phyloP scores from a whole-genome alignment of 2,888 invertebrate species.

The Stenichneumon culpator region DNA sequence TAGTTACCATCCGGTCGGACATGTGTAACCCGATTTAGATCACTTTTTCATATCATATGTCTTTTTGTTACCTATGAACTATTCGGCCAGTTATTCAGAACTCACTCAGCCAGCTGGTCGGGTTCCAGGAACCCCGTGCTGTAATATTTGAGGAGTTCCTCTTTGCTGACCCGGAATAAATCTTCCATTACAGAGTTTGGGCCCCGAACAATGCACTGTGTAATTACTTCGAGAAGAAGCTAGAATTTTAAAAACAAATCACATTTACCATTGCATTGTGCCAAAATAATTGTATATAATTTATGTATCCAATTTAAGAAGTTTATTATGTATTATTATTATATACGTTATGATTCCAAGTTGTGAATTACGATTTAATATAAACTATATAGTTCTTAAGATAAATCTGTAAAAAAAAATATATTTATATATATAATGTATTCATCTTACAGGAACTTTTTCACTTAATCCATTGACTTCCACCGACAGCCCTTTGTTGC shows the following conservation, averaged over 20 bases:
- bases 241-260: not conserved
- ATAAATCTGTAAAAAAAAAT: too few species aligned
- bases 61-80: too few species aligned
- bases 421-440: too few species aligned
- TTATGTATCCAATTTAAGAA: too few species aligned
- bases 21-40: too few species aligned
- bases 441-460: slow-evolving; percentile 3
- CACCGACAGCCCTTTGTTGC: not conserved
- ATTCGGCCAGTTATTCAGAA: not conserved
- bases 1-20: too few species aligned
- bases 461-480: not conserved
- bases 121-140: not conserved
- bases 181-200: not conserved
- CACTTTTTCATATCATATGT: too few species aligned
- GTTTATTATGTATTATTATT: not conserved
- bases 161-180: not conserved
- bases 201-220: not conserved
- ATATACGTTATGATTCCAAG: not conserved
- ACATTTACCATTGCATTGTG: not conserved
- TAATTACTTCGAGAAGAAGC: not conserved
- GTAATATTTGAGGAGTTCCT: not conserved
- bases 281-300: too few species aligned
- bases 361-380: too few species aligned
- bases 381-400: too few species aligned
- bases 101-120: not conserved